Base-by-base conservation (phyloP, 2,888 invertebrate species). In the Cryptus armator region DNA sequence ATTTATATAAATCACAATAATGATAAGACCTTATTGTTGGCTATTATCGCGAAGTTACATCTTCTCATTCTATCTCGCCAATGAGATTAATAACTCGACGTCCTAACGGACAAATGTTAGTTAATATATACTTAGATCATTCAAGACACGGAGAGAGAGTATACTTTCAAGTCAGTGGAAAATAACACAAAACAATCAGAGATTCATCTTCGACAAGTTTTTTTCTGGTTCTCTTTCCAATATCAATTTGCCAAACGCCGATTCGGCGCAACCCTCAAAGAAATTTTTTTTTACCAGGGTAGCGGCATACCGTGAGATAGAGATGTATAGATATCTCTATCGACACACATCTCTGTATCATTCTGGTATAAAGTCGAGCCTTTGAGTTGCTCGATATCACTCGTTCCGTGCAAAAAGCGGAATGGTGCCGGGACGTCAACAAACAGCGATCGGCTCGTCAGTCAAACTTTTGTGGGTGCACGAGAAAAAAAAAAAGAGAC, bases 1-100 rank as follows among this genome's bases (percentile, higher is more conserved):
- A 75, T 74, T 75, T 75, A 48, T 64, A 75, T 62, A 64, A 75
- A 46, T 75, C 75, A 46, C 32, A 75, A 75, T 75, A 46, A 62
- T 29, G 29, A 24, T 44, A 48, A 46, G 46, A 19, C 32, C 37
- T 48, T 64, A 64, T 75, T 37, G 51, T 64, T 44, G 48, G 16
- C 12, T 16, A 5, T 46, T 75, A 62, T 75, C 48, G 59, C 19
- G 51, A 66, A 51, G 51, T 64, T n/a, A 66, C 7, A 43, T 66
- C n/a, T 66, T 64, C 14, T 0, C 51, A 14, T 59, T 16, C 7
- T 10, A 53, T 56, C 24, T 4, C 10, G 56, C 19, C 10, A 24
- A 19, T 10, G 19, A 48, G 24, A 37, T 66, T 66, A 48, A 37
- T 37, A 29, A 29, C 51, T 37, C 66, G 24, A 64, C 1, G 14